These are phyloP conservation scores for Crotalus helleri DNA, from an alignment of 2,113 vertebrate genomes.

Conservation along the genomic window DNA sequence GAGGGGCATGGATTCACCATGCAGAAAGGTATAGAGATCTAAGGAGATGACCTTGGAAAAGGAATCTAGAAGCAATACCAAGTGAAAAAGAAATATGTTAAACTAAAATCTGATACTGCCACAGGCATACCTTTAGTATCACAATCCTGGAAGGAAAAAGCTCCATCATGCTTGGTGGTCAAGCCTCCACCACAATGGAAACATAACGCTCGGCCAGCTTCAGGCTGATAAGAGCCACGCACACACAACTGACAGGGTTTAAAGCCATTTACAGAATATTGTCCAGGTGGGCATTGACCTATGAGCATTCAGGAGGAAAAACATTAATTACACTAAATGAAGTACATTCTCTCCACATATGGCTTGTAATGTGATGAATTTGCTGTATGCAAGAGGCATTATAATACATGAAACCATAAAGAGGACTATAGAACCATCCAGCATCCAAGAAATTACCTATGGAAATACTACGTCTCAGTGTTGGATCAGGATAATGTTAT, in stretches of 20 bases:
- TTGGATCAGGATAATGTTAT: background rate
- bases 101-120: fast-evolving
- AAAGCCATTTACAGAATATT: slow-evolving; percentile 87
- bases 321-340: background rate
- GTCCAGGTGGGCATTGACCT: slow-evolving; percentile 92
- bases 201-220: slow-evolving; percentile 87
- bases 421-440: background rate
- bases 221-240: slow-evolving; percentile 88
- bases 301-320: slow-evolving; percentile 21
- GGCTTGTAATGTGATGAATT: background rate
- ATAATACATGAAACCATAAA: slow-evolving; percentile 48
- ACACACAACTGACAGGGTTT: slow-evolving; percentile 90
- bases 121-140: slow-evolving; percentile 89
- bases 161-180: slow-evolving; percentile 87
- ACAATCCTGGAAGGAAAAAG: slow-evolving; percentile 93
- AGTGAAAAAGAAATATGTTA: background rate
- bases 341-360: background rate
- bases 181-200: slow-evolving; percentile 93
- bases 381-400: slow-evolving; percentile 35
- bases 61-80: background rate
- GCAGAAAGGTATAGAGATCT: background rate
- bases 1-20: background rate
- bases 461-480: background rate
- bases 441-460: background rate
- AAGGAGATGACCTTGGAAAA: background rate